Conservation (phyloP, 2,113 vertebrate species). For the Lynx canadensis region DNA sequence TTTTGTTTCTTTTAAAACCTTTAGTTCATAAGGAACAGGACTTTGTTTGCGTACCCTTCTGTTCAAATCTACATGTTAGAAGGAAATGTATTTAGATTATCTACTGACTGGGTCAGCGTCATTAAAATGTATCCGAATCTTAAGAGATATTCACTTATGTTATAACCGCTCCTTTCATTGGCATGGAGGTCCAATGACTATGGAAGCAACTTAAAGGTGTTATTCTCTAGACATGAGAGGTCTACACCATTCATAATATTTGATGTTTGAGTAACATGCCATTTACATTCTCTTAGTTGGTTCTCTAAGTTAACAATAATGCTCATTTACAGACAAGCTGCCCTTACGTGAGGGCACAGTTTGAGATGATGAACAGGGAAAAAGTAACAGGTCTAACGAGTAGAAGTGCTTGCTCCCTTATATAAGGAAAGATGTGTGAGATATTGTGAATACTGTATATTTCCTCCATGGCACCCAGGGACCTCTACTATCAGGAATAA, state of each 20-base stretch:
- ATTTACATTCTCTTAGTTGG: background rate
- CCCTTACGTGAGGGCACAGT: background rate
- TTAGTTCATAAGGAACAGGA: conserved; percentile 10
- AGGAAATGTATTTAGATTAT: background rate
- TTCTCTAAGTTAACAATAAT: background rate
- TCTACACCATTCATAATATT: background rate
- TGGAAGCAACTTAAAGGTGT: background rate
- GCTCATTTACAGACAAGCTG: background rate
- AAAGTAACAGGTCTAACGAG: background rate
- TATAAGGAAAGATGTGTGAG: background rate
- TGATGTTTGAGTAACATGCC: background rate
- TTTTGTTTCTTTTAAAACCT: conserved; percentile 32
- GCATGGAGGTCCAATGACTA: background rate
- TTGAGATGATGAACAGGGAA: background rate
- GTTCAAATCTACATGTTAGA: background rate
- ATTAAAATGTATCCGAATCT: conserved; percentile 1
- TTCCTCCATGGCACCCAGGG: conserved; percentile 54
- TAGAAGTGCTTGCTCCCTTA: background rate
- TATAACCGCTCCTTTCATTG: background rate
- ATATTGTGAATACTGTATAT: background rate
- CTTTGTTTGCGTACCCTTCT: background rate
- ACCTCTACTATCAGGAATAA: conserved; percentile 55
- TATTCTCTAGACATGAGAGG: background rate
- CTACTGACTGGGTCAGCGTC: background rate
- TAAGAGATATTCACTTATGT: background rate